Evolutionary conservation across 2,113 vertebrate genomes (phyloP).

Genomic region (Condylura cristata): DNA sequence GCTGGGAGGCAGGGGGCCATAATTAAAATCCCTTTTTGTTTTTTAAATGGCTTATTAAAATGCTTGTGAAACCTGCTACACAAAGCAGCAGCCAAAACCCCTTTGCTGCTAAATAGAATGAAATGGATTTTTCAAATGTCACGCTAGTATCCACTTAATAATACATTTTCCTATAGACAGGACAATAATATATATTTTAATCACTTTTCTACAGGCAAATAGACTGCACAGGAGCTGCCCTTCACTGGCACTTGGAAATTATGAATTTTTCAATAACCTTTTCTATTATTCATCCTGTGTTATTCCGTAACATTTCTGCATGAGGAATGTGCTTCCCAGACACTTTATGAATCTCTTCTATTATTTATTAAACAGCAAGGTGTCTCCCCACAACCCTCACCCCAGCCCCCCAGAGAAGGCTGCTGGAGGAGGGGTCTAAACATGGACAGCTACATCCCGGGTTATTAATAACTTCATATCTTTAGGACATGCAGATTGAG

Average conservation of each 20-base stretch:
- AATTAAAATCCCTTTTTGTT: slow-evolving; percentile 83
- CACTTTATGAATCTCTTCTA: slow-evolving; percentile 92
- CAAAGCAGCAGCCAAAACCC: slow-evolving; percentile 63
- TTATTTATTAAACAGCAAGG: slow-evolving; percentile 94
- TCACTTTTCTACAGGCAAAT: slow-evolving; percentile 90
- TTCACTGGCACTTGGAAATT: slow-evolving; percentile 91
- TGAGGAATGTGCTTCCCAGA: slow-evolving; percentile 88
- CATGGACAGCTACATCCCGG: slow-evolving; percentile 63
- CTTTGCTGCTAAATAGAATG: slow-evolving; percentile 83
- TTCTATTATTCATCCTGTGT: slow-evolving; percentile 96
- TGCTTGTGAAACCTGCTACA: slow-evolving; percentile 70
- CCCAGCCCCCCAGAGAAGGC: slow-evolving; percentile 63
- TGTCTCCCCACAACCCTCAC: slow-evolving; percentile 82
- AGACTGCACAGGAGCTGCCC: slow-evolving; percentile 88
- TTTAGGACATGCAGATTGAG: background rate
- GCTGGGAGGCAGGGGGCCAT: slow-evolving; percentile 78
- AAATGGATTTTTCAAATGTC: slow-evolving; percentile 90
- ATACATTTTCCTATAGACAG: slow-evolving; percentile 90
- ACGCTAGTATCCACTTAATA: slow-evolving; percentile 89
- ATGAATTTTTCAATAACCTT: slow-evolving; percentile 95
- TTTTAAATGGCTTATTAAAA: slow-evolving; percentile 83
- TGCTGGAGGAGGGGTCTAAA: slow-evolving; percentile 47
- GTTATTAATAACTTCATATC: slow-evolving; percentile 76
- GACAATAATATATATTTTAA: slow-evolving; percentile 92
- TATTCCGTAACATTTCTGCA: slow-evolving; percentile 92